Base-by-base conservation (phyloP, 2,797 vertebrate genomes). In the Carcharodon carcharias region DNA sequence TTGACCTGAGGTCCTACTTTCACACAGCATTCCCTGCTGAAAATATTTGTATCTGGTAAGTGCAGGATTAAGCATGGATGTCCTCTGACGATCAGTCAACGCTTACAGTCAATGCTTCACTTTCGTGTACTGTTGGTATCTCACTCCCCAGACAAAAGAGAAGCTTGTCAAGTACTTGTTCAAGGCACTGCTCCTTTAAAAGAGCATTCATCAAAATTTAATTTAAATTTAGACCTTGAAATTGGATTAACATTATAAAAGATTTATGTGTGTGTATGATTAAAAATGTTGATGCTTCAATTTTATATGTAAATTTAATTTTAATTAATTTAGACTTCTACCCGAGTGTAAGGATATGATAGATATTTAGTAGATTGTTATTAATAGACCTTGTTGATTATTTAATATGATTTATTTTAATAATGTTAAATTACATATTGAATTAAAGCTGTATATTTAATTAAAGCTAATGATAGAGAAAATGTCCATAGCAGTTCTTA, bases 301-400 rank as follows among this genome's bases (percentile, higher is more conserved):
- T 95, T 31, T 95, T 95, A 95, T 95, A 95, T 95, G 65, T 69
- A 95, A 69, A 73, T 95, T 54, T 69, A 95, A 95, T 18, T 95
- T 69, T 56, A 71, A 95, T 95, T 73, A 95, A 95, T 50, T 95
- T 95, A 95, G 16, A 26, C 26, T 28, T 95, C 93, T 14, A 71
- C 21, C 93, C 28, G 73, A 73, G 28, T 73, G 23, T 56, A 71
- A 73, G 67, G 67, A 56, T 50, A 16, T 71, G 89, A 56, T 95
- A 54, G 65, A 50, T 73, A 54, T 95, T 50, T 95, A 54, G 23
- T 95, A 69, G 11, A 31, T 95, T 45, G 67, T 71, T 71, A 73
- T 73, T 50, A 95, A 95, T 67, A 50, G 67, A 95, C 67, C 61
- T 67, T 54, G 67, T 50, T 95, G 45, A 95, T 95, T 54, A 71